phyloP scores from a whole-genome alignment of 2,888 invertebrate species.

The Thereva unica region DNA sequence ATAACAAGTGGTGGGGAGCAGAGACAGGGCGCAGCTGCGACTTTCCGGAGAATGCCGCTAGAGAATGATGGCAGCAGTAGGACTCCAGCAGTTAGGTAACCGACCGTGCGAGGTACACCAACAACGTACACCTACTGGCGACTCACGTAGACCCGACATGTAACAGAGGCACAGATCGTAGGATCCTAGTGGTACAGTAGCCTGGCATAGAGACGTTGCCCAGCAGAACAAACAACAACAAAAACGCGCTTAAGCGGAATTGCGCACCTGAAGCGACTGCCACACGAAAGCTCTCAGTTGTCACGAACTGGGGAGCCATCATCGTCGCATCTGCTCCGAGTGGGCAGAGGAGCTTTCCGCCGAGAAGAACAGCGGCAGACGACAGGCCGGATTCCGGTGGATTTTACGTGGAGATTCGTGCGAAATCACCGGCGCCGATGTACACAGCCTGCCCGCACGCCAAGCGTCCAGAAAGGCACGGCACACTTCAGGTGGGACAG shows the following conservation, averaged over 20 bases:
- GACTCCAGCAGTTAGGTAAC: neutral
- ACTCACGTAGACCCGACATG: too few relatives aligned
- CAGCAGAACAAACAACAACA: too few relatives aligned
- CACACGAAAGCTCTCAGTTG: too few relatives aligned
- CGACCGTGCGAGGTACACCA: too few relatives aligned
- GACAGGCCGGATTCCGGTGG: conserved; percentile 4
- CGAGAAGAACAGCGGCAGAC: neutral
- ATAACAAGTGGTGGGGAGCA: neutral
- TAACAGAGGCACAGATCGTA: too few relatives aligned
- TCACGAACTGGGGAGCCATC: neutral
- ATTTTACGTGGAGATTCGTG: neutral
- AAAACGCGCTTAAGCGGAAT: too few relatives aligned
- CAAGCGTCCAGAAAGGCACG: conserved; percentile 1
- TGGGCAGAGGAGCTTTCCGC: neutral
- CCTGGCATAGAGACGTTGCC: too few relatives aligned
- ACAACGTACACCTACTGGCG: too few relatives aligned
- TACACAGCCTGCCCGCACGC: neutral
- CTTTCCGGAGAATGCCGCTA: conserved; percentile 14
- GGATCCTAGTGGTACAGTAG: too few relatives aligned
- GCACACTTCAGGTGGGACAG: conserved; percentile 17
- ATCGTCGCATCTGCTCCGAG: neutral
- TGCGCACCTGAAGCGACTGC: too few relatives aligned
- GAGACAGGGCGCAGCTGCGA: conserved; percentile 17
- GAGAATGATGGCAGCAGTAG: neutral
- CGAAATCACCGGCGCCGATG: conserved; percentile 14